Conservation (phyloP, 2,797 vertebrate genomes). For the Hyperoplus lanceolatus region DNA sequence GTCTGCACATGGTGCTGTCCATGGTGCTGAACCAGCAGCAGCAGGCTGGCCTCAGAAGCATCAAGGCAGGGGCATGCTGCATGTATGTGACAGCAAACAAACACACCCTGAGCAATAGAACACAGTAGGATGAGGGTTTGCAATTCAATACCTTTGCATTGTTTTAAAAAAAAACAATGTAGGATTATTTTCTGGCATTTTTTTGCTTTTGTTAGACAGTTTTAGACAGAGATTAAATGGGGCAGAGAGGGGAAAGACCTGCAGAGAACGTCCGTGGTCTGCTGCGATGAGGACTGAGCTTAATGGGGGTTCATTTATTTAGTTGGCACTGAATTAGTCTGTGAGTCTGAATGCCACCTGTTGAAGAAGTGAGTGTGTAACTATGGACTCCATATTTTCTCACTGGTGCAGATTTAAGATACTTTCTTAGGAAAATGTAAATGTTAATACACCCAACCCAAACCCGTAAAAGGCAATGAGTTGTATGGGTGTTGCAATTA, state of each 20-base stretch:
- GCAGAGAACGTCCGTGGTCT: too few species aligned
- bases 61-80: slow-evolving; percentile 28
- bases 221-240: too few species aligned
- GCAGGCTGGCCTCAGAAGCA: slow-evolving; percentile 31
- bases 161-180: too few species aligned
- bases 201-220: too few species aligned
- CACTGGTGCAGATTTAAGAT: slow-evolving; percentile 13
- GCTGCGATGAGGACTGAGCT: too few species aligned
- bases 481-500: slow-evolving; percentile 29
- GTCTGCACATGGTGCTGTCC: slow-evolving; percentile 68
- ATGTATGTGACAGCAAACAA: slow-evolving; percentile 68
- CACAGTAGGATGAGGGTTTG: slow-evolving; percentile 13
- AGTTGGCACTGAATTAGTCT: slow-evolving; percentile 8
- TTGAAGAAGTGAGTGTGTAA: slow-evolving; percentile 20
- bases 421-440: slow-evolving; percentile 21
- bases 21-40: slow-evolving; percentile 71
- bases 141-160: neutral
- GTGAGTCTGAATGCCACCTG: slow-evolving; percentile 39
- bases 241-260: too few species aligned
- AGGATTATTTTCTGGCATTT: too few species aligned
- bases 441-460: slow-evolving; percentile 2
- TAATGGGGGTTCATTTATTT: neutral
- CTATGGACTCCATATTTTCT: slow-evolving; percentile 6
- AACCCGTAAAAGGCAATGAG: slow-evolving; percentile 12
- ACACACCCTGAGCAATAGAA: slow-evolving; percentile 26